Percentiles rank a stretch among this genome's conserved stretches.
Conservation (phyloP, 2,888 invertebrate species). For the Auanema freiburgensis region DNA sequence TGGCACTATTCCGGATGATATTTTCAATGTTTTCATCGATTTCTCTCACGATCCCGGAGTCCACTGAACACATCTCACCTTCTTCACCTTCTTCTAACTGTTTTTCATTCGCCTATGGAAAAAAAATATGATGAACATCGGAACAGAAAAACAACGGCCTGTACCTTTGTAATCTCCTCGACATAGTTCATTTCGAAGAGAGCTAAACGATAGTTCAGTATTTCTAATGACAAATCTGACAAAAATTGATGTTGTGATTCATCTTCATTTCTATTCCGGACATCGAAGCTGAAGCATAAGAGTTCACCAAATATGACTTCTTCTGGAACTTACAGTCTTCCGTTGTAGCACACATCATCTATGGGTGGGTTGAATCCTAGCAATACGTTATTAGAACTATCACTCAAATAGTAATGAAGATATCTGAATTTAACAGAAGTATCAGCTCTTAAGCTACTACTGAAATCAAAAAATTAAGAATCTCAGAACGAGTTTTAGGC, state of each 20-base stretch:
- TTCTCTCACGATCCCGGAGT: conserved; percentile 8
- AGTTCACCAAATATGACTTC: neutral
- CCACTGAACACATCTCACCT: conserved; percentile 11
- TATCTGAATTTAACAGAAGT: neutral
- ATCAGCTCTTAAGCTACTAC: neutral
- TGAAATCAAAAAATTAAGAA: too few species aligned
- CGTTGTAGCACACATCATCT: neutral
- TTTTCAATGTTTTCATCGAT: conserved; percentile 31
- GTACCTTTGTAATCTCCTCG: too few species aligned
- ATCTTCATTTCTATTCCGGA: too few species aligned
- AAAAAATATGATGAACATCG: too few species aligned
- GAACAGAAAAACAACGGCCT: too few species aligned
- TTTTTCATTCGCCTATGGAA: too few species aligned
- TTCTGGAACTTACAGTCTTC: conserved; percentile 4
- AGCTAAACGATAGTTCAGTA: too few species aligned
- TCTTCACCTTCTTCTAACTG: conserved; percentile 9
- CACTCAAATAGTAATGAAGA: neutral
- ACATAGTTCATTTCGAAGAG: too few species aligned
- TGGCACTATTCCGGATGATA: conserved; percentile 31
- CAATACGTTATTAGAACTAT: neutral
- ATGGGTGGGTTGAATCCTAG: neutral
- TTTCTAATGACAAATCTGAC: too few species aligned
- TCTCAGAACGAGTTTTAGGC: too few species aligned
- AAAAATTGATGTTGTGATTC: too few species aligned
- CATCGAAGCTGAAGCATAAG: too few species aligned